Evolutionary conservation across 30 jellyfish, hydroid and myxozoan species (phyloP).

Genomic region (Aurelia sp.): DNA sequence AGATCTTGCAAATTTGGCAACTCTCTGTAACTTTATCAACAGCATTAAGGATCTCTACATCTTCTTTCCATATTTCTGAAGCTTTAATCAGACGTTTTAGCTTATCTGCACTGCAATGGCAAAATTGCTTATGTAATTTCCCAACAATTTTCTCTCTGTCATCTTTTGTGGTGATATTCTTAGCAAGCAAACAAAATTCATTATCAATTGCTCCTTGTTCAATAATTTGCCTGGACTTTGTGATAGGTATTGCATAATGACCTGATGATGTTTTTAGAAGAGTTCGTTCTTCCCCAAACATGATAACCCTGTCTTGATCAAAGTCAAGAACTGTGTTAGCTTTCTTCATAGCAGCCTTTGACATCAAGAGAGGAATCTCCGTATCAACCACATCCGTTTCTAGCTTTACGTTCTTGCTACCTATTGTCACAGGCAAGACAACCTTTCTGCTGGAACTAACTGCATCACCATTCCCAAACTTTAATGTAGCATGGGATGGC

Average conservation of each 20-base stretch:
- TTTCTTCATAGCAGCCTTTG: slow-evolving; percentile 57
- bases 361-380: slow-evolving; percentile 48
- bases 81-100: slow-evolving; percentile 17
- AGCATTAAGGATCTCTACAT: neutral
- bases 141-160: neutral
- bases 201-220: slow-evolving; percentile 31
- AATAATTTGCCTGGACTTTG: slow-evolving; percentile 19
- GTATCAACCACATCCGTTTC: slow-evolving; percentile 60
- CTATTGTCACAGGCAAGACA: slow-evolving; percentile 34
- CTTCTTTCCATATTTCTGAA: neutral
- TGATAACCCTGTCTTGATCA: slow-evolving; percentile 23
- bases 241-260: slow-evolving; percentile 41
- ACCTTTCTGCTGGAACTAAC: slow-evolving; percentile 12
- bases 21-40: neutral
- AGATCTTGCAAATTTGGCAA: slow-evolving; percentile 16
- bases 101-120: slow-evolving; percentile 29
- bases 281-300: slow-evolving; percentile 40
- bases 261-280: slow-evolving; percentile 40
- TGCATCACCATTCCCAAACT: slow-evolving; percentile 62
- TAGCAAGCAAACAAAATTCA: slow-evolving; percentile 3
- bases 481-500: slow-evolving; percentile 60
- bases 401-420: slow-evolving; percentile 4
- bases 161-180: too few species aligned
- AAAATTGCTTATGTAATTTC: slow-evolving; percentile 37
- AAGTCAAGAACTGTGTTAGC: slow-evolving; percentile 43